Evolutionary conservation across 2,888 invertebrate genomes (phyloP), one percentile per base, ranked within the genome.

Genomic region (Sclerodermus sp.): DNA sequence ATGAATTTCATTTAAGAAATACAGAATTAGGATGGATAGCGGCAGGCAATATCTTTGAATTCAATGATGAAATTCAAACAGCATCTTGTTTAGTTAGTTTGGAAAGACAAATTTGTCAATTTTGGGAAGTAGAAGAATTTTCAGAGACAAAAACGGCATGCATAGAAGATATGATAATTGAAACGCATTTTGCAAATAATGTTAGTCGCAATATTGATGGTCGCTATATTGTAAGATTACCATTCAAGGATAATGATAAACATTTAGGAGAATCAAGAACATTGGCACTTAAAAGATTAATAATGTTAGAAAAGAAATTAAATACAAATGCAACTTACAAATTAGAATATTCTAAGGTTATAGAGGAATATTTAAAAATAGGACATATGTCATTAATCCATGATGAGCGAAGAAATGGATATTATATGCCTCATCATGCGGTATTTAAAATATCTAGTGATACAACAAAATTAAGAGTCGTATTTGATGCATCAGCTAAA

Each of bases 21-120:
- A 46, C 58, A 8, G 51, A 49, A 12, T 55, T 57, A 18, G 55
- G 53, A 8, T 55, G 55, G 57, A 47, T 53, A 1, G 47, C 55
- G 6, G 58, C 49, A n/a, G 60, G 59, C 34, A 50, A 53, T 16
- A 29, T 23, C n/a, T n/a, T n/a, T n/a, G n/a, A n/a, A n/a, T n/a
- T n/a, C n/a, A 13, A 14, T 15, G 14, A 12, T 31, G 23, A 16
- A 1, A 45, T 34, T 8, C 17, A 12, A 1, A 30, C 15, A 45
- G 47, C 45, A 3, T 60, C 47, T 38, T 32, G 49, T 15, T 41
- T 54, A 18, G 47, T 41, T 13, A 45, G 48, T 2, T 32, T 51
- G 15, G 41, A 45, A 14, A 18, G 42, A 1, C 43, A 44, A 42
- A 23, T 50, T n/a, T 36, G 16, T 2, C 47, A 51, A 40, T 54